Evolutionary conservation across 1,140 invertebrate species (phyloP).

Genomic region (Leptonema lineaticorne): DNA sequence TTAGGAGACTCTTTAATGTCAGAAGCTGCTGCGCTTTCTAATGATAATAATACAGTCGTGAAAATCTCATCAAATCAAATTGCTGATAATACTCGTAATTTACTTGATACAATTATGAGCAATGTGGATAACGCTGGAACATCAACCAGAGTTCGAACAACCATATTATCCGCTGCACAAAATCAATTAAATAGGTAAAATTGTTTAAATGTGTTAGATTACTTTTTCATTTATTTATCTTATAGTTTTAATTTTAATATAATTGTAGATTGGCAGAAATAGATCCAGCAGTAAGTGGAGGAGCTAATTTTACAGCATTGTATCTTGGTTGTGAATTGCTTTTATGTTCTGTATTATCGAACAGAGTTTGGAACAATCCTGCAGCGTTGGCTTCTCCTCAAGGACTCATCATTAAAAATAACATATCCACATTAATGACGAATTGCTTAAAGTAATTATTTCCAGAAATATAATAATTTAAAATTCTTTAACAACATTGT

Average conservation of each 20-base stretch:
- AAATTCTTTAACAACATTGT: background rate
- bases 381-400: conserved; percentile 53
- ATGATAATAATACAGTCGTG: conserved; percentile 41
- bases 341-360: conserved; percentile 46
- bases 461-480: background rate
- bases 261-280: conserved; percentile 73
- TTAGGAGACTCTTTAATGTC: conserved; percentile 37
- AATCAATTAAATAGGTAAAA: conserved; percentile 65
- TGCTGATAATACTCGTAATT: conserved; percentile 56
- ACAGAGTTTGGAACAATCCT: conserved; percentile 53
- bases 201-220: background rate
- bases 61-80: conserved; percentile 48
- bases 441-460: conserved; percentile 63
- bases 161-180: conserved; percentile 70
- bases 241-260: no score
- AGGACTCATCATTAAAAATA: conserved; percentile 57
- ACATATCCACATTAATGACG: conserved; percentile 63
- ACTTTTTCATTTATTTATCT: no score
- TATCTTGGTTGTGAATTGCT: conserved; percentile 72
- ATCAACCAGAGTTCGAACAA: conserved; percentile 61
- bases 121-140: conserved; percentile 68
- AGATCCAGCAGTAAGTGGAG: conserved; percentile 77
- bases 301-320: conserved; percentile 81
- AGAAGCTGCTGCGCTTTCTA: conserved; percentile 41
- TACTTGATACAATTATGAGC: conserved; percentile 71